A percentile compares a stretch with the other conserved stretches of the same genome.
phyloP scores from a whole-genome alignment of 2,113 vertebrate genomes.

The Neodontobutis hainanensis region DNA sequence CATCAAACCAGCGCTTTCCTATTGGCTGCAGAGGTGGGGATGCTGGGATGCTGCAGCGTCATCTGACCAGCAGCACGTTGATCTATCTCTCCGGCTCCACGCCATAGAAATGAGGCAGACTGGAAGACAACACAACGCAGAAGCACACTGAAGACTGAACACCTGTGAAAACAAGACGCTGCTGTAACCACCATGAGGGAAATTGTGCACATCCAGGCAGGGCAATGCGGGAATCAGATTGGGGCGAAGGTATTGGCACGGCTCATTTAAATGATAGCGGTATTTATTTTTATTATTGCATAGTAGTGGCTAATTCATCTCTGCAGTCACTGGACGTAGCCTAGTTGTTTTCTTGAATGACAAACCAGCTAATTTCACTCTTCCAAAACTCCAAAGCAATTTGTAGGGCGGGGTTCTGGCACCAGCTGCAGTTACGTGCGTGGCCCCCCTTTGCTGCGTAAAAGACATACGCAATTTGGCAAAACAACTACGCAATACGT shows the following conservation, averaged over 20 bases:
- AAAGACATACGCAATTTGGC: constrained; percentile 32
- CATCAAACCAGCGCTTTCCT: constrained; percentile 67
- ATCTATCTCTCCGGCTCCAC: constrained; percentile 43
- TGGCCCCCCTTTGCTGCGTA: constrained; percentile 27
- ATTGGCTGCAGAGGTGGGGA: constrained; percentile 63
- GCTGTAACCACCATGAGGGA: constrained; percentile 87
- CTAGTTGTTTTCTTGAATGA: not conserved
- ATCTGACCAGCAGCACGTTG: constrained; percentile 53
- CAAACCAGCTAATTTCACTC: not conserved
- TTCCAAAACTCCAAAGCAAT: not conserved
- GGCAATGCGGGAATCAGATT: constrained; percentile 98
- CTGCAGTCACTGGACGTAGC: too few relatives aligned
- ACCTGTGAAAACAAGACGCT: constrained; percentile 30
- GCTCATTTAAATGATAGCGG: not conserved
- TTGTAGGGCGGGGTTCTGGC: constrained; percentile 44
- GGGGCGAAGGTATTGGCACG: constrained; percentile 87
- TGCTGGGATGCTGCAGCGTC: constrained; percentile 57
- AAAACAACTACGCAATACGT: not conserved
- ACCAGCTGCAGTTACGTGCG: constrained; percentile 33
- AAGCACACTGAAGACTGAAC: constrained; percentile 46
- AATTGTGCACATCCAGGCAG: constrained; percentile 96
- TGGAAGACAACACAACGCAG: constrained; percentile 45
- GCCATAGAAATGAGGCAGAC: constrained; percentile 50
- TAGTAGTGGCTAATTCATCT: too few relatives aligned
- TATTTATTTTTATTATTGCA: too few relatives aligned